These are phyloP conservation scores for Protula sp. DNA, from an alignment of 2,888 invertebrate species.

Conservation along the genomic window DNA sequence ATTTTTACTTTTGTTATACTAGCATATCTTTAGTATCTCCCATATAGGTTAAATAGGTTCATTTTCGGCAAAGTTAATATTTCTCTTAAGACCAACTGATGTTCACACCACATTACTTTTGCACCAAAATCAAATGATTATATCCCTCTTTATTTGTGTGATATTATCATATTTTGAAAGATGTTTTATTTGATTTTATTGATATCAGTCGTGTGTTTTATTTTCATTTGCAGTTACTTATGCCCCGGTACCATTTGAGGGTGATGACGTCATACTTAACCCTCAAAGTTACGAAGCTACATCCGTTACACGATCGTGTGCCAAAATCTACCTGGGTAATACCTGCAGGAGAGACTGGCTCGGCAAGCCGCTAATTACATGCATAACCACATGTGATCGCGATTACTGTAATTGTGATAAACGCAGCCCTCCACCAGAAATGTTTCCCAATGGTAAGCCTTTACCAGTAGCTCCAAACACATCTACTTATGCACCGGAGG, in stretches of 20 bases:
- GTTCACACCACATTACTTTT: neutral
- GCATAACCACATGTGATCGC: slow-evolving; percentile 11
- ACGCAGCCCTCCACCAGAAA: slow-evolving; percentile 14
- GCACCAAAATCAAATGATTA: neutral
- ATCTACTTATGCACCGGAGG: slow-evolving; percentile 1
- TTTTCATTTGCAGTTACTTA: neutral
- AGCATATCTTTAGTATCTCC: neutral
- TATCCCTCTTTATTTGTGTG: neutral
- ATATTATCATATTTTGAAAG: neutral
- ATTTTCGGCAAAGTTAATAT: no score
- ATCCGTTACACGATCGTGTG: slow-evolving; percentile 13
- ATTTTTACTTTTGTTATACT: neutral
- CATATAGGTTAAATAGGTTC: no score
- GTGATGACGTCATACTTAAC: neutral
- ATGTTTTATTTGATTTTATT: no score
- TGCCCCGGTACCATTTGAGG: neutral
- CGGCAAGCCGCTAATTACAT: slow-evolving; percentile 16
- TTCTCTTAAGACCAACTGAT: no score
- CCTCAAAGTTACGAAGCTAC: slow-evolving; percentile 5
- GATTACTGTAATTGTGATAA: slow-evolving; percentile 18
- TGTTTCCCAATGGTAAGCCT: slow-evolving; percentile 11
- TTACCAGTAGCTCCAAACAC: slow-evolving; percentile 7
- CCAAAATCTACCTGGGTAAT: slow-evolving; percentile 15
- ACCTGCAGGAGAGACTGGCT: slow-evolving; percentile 15
- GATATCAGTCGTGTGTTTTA: neutral